Base-by-base conservation (phyloP, 2,113 vertebrate genomes). In the Salvelinus alpinus region DNA sequence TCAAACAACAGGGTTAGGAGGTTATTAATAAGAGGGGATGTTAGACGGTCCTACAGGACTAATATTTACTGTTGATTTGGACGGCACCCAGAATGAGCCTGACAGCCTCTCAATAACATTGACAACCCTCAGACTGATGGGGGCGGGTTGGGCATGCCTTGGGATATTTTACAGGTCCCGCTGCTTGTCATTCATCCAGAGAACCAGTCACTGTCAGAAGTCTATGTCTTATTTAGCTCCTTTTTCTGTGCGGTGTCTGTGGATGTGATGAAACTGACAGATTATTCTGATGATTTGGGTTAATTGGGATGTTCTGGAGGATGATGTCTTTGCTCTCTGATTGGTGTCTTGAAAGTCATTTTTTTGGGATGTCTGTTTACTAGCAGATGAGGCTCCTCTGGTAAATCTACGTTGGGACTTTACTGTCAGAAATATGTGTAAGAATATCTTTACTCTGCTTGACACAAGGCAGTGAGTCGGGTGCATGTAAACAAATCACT, bases 61-160 rank as follows among this genome's bases (percentile, higher is more conserved):
- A 88, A 90, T 90, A 84, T 88, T 87, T 85, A 86, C 87, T 84
- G 86, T 86, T 86, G 86, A 89, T 89, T 84, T 82, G 79, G 88
- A 88, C 84, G 71, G 78, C 86, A 79, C 71, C 13, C 68, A 79
- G 83, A 88, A 84, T 80, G 70, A 81, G 73, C 69, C 76, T 87
- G 91, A 89, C 88, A 85, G 84, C 81, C 84, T 86, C 88, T 90
- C 84, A 85, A 88, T 90, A 90, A 89, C 86, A 74, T 22, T 85
- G 86, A 84, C 88, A 89, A 85, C 78, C 77, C 73, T 54, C 79
- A 71, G 83, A 85, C 80, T 80, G 86, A 90, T 87, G 84, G 83
- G 81, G 87, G 84, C 62, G 64, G 83, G 78, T 83, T 84, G 78
- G 78, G 65, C 82, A 88, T 90, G 85, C 88, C 78, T 84, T 82